Percentiles rank a stretch among this genome's conserved stretches.
Conservation (phyloP, 2,113 vertebrate genomes). For the Crotalus viridis region DNA sequence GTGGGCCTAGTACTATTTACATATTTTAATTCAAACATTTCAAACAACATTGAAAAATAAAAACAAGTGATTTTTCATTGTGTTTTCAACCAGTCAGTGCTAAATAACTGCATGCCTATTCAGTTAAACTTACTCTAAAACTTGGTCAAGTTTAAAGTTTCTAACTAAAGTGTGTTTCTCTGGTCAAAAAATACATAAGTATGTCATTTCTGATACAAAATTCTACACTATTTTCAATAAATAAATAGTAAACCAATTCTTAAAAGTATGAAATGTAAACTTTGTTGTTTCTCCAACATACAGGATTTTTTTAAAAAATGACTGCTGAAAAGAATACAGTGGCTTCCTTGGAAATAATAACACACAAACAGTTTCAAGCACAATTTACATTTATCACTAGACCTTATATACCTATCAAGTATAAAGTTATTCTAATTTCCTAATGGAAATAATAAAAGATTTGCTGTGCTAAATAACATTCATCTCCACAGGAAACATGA, state of each 20-base stretch:
- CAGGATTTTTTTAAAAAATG: constrained; percentile 39
- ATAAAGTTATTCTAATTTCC: constrained; percentile 57
- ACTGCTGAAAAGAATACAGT: constrained; percentile 63
- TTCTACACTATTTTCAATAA: constrained; percentile 75
- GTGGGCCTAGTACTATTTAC: constrained; percentile 60
- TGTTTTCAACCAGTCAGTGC: constrained; percentile 64
- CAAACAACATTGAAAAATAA: constrained; percentile 69
- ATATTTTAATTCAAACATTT: constrained; percentile 64
- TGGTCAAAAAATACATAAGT: constrained; percentile 75
- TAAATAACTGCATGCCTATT: constrained; percentile 61
- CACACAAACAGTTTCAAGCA: constrained; percentile 63
- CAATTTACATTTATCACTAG: constrained; percentile 59
- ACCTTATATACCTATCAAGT: constrained; percentile 44
- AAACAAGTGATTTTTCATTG: constrained; percentile 61
- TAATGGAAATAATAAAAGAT: constrained; percentile 59
- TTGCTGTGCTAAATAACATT: constrained; percentile 60
- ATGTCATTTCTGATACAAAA: constrained; percentile 77
- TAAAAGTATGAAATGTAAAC: constrained; percentile 84
- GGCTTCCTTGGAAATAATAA: constrained; percentile 57
- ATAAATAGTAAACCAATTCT: constrained; percentile 78
- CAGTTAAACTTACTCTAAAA: constrained; percentile 58
- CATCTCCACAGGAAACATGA: constrained; percentile 52
- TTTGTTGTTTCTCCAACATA: constrained; percentile 67
- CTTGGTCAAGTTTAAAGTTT: constrained; percentile 61
- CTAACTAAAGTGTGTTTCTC: constrained; percentile 68